Base-by-base conservation (phyloP, 1,140 invertebrate genomes). In the Aphidius gifuensis region DNA sequence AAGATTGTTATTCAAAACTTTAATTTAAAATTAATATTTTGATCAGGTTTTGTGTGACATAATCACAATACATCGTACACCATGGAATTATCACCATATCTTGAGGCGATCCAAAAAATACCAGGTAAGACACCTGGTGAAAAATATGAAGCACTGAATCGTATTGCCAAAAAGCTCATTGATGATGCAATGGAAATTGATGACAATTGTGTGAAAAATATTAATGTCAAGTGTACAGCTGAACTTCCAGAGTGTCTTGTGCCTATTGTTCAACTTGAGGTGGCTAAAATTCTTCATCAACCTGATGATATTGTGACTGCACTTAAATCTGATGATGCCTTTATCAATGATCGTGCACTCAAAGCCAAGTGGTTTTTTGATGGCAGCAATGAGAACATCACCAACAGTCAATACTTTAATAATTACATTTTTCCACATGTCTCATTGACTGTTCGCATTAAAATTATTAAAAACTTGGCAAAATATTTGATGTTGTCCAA, bases 351-450 rank as follows among this genome's bases (percentile, higher is more conserved):
- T 4, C 64, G 66, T 55, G 77, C 73, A n/a, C 42, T 80, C 0
- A 65, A 70, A 6, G 72, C 69, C 0, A 51, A 46, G 0, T 69
- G 73, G 64, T 69, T 78, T 9, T 77, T 79, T 54, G 50, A 71
- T 5, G 64, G 62, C 0, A 62, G 49, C 4, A 60, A 71, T 6
- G 60, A 58, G 1, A 21, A 62, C 0, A 48, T 74, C 0, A 59
- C 73, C 5, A 66, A 71, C 16, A 61, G 64, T 1, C 7, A 68
- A 5, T 73, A 74, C 40, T 77, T 77, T 21, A 9, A 65, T 2
- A n/a, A 64, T 0, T 21, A 72, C 6, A 8, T 80, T 0, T 65
- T 79, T 0, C 71, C 72, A 0, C 45, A 64, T 5, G 62, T 78
- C 0, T 74, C 73, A 0, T 3, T 76, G 1, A 69, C 2, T 32